phyloP scores from a whole-genome alignment of 35 echinoderm and acorn worm genomes.

The Patiria miniata region DNA sequence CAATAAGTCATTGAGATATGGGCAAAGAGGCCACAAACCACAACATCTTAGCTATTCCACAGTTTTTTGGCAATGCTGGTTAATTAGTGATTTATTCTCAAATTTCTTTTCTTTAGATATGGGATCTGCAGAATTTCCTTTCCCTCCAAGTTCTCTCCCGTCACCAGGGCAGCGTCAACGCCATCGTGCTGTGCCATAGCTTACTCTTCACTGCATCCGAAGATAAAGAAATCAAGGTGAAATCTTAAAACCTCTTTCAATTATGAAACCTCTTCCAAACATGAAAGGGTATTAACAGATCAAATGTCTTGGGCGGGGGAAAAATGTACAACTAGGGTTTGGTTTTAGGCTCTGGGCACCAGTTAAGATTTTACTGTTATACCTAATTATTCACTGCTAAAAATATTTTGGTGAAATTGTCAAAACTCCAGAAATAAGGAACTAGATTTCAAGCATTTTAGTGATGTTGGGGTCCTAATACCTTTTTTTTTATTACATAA shows the following conservation, averaged over 20 bases:
- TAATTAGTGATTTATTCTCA: too few species aligned
- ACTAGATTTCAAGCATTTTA: too few species aligned
- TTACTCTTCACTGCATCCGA: slow-evolving; percentile 93
- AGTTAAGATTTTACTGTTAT: too few species aligned
- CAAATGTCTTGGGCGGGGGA: neutral
- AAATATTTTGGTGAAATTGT: too few species aligned
- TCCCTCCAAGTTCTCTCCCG: slow-evolving; percentile 83
- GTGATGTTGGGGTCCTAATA: too few species aligned
- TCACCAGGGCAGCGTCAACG: slow-evolving; percentile 91
- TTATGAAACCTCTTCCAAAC: neutral
- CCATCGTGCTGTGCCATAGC: slow-evolving; percentile 70
- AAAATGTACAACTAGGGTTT: neutral
- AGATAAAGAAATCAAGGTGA: slow-evolving; percentile 98
- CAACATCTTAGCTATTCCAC: too few species aligned
- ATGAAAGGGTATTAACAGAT: neutral
- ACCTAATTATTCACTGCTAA: too few species aligned
- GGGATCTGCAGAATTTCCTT: slow-evolving; percentile 92
- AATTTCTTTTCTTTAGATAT: slow-evolving; percentile 56
- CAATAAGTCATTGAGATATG: too few species aligned
- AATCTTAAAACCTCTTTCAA: neutral
- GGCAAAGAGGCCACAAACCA: too few species aligned
- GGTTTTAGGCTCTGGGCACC: neutral
- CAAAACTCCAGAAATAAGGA: too few species aligned
- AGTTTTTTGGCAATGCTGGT: too few species aligned
- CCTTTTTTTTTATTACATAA: too few species aligned